These are phyloP conservation scores for Pseudomyrmex sp. DNA, from an alignment of 1,140 invertebrate genomes.

Conservation along the genomic window DNA sequence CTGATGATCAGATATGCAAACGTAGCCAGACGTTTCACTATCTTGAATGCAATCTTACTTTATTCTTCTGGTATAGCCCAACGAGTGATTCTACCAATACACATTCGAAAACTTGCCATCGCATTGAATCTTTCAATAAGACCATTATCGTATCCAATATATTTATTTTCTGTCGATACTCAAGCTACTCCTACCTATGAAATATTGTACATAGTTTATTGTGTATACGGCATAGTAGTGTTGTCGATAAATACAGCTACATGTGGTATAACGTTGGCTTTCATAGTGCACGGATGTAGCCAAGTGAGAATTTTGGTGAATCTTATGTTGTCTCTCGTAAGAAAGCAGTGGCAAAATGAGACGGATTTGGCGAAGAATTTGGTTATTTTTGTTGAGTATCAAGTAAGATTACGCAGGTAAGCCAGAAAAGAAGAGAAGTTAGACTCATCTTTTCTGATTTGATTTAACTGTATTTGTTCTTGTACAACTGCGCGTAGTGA, in stretches of 20 bases:
- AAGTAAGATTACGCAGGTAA: conserved; percentile 59
- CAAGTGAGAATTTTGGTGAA: conserved; percentile 21
- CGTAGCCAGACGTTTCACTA: no score
- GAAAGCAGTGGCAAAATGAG: not conserved
- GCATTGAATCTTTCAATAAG: conserved; percentile 54
- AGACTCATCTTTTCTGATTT: not conserved
- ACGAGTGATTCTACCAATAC: no score
- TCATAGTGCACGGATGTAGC: conserved; percentile 27
- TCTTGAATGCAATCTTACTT: no score
- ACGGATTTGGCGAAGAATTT: conserved; percentile 57
- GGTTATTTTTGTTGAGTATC: conserved; percentile 68
- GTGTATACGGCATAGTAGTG: not conserved
- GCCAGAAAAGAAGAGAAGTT: not conserved
- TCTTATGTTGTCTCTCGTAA: not conserved
- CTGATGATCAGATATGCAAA: no score
- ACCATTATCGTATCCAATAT: conserved; percentile 65
- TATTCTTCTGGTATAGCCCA: no score
- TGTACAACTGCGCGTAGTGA: not conserved
- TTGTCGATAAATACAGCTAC: conserved; percentile 17
- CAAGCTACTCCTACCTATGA: conserved; percentile 34
- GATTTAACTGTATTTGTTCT: no score
- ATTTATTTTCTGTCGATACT: conserved; percentile 47
- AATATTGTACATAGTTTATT: conserved; percentile 12
- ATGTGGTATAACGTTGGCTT: not conserved
- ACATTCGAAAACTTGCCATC: conserved; percentile 7